A percentile compares a stretch with the other conserved stretches of the same genome.
Conservation (phyloP, 2,888 invertebrate species). For the Hypomecis atomaria region DNA sequence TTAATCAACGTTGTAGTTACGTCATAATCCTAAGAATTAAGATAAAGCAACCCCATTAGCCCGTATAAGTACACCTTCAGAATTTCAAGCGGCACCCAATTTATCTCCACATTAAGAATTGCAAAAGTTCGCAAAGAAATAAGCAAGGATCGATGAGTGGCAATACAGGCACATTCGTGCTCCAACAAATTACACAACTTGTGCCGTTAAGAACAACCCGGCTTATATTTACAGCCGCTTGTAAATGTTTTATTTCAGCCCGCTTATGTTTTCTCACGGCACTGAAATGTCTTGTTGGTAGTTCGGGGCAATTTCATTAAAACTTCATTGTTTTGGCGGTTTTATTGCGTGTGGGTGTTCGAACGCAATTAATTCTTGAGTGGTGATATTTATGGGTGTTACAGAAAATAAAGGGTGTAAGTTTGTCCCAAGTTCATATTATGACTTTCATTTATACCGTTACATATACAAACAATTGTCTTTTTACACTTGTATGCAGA, state of each 20-base stretch:
- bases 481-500: no score
- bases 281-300: slow-evolving; percentile 16
- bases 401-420: no score
- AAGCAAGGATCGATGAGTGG: slow-evolving; percentile 39
- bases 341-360: slow-evolving; percentile 13
- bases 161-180: slow-evolving; percentile 43
- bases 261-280: slow-evolving; percentile 28
- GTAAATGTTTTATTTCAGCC: slow-evolving; percentile 43
- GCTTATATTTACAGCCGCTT: slow-evolving; percentile 43
- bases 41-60: no score
- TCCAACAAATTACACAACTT: slow-evolving; percentile 46
- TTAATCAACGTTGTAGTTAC: no score
- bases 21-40: no score
- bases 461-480: no score
- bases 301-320: slow-evolving; percentile 26
- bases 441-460: no score
- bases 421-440: no score
- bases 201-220: slow-evolving; percentile 43
- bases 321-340: slow-evolving; percentile 22
- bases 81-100: slow-evolving; percentile 11
- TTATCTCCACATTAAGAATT: slow-evolving; percentile 27
- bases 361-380: slow-evolving; percentile 1
- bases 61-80: neutral
- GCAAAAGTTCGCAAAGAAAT: slow-evolving; percentile 36
- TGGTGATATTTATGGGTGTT: neutral